These are phyloP conservation scores for Rafetus swinhoei DNA, from an alignment of 2,113 vertebrate species.

Conservation along the genomic window DNA sequence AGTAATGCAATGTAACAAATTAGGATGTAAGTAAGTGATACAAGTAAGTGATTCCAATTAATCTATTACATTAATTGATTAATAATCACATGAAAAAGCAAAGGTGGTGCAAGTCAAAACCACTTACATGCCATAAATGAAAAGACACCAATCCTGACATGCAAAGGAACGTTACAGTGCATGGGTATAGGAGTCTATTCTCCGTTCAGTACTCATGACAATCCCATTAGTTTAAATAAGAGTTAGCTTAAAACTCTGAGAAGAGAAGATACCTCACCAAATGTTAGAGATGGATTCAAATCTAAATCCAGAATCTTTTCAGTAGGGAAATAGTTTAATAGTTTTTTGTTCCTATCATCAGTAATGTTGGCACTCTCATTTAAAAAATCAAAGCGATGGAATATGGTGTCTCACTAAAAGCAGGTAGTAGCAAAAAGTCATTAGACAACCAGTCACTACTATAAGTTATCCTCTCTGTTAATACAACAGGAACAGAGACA, in stretches of 20 bases:
- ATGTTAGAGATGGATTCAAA: rapidly evolving
- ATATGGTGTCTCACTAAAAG: conserved; percentile 1
- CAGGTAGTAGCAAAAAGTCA: not conserved
- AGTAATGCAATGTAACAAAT: conserved; percentile 35
- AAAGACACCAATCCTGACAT: conserved; percentile 1
- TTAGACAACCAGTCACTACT: not conserved
- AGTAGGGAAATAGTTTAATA: not conserved
- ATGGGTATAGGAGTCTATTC: not conserved
- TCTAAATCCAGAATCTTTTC: not conserved
- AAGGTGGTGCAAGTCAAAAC: conserved; percentile 15
- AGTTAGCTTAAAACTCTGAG: not conserved
- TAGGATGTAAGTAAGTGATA: conserved; percentile 31
- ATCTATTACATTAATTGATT: conserved; percentile 39
- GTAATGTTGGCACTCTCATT: not conserved
- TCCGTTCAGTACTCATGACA: not conserved
- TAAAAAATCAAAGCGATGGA: rapidly evolving
- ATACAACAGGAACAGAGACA: not conserved
- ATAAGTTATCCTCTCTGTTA: not conserved
- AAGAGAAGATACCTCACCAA: not conserved
- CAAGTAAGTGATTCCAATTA: conserved; percentile 3
- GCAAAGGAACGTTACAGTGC: not conserved
- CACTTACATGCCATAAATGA: conserved; percentile 5
- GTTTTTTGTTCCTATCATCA: not conserved
- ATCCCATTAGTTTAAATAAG: not conserved
- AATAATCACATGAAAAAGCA: conserved; percentile 16